These are phyloP conservation scores for Solenopsis invicta DNA, from an alignment of 1,140 invertebrate genomes.

Conservation along the genomic window DNA sequence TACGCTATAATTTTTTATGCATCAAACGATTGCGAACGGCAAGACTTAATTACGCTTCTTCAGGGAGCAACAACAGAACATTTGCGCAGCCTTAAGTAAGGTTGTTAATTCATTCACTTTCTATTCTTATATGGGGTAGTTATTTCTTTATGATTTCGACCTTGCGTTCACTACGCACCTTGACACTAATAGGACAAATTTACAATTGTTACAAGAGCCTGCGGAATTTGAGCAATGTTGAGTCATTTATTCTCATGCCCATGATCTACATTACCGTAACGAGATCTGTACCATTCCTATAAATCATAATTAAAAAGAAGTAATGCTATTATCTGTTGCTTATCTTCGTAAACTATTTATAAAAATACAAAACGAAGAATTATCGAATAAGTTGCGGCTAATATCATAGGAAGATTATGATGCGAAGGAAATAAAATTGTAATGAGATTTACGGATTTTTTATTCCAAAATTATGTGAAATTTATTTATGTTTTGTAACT, in stretches of 20 bases:
- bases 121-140: conserved; percentile 19
- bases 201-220: neutral
- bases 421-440: neutral
- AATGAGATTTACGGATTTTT: neutral
- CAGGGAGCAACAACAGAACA: neutral
- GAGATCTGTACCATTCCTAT: neutral
- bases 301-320: neutral
- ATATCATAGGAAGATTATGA: neutral
- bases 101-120: neutral
- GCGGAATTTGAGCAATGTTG: conserved; percentile 41
- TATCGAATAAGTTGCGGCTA: neutral
- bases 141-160: neutral
- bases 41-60: neutral
- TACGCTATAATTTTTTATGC: neutral
- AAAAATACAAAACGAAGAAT: neutral
- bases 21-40: neutral
- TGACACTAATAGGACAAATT: conserved; percentile 59
- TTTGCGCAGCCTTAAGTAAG: neutral
- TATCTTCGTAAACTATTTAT: neutral
- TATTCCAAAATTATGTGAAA: neutral
- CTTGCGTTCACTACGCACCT: conserved; percentile 52
- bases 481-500: neutral
- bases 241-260: conserved; percentile 19
- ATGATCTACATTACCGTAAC: conserved; percentile 58
- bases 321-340: neutral